A percentile compares a stretch with the other conserved stretches of the same genome.
These are phyloP conservation scores for Muricea muricata DNA, from an alignment of 92 coral and sea anemone species.

Conservation along the genomic window DNA sequence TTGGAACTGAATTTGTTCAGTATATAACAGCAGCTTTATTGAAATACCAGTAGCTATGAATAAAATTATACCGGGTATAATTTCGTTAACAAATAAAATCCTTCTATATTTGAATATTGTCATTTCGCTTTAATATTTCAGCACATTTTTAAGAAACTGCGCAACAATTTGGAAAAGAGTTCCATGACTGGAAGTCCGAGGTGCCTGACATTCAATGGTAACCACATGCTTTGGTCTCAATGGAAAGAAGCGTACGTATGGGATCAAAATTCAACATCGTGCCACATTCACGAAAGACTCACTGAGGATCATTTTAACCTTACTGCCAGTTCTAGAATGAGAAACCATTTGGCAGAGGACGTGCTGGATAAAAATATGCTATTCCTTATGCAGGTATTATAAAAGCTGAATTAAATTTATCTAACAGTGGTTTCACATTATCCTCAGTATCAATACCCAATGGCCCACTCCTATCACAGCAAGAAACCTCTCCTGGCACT, in stretches of 20 bases:
- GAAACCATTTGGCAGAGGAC: constrained; percentile 67
- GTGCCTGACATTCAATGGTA: constrained; percentile 48
- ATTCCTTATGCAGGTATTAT: constrained; percentile 42
- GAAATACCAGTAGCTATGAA: no score
- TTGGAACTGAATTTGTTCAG: no score
- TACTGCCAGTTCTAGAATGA: constrained; percentile 58
- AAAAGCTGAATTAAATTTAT: no score
- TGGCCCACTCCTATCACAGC: constrained; percentile 2
- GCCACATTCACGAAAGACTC: constrained; percentile 59
- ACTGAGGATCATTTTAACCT: constrained; percentile 62
- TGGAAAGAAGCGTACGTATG: constrained; percentile 55
- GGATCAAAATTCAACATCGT: constrained; percentile 52
- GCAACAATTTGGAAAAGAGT: constrained; percentile 65
- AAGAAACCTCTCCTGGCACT: no score
- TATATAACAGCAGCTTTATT: no score
- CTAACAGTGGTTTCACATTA: no score
- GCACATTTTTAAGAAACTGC: constrained; percentile 70
- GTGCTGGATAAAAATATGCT: constrained; percentile 66
- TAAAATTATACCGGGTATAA: no score
- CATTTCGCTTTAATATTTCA: background rate
- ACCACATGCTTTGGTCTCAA: constrained; percentile 60
- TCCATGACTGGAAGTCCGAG: constrained; percentile 38
- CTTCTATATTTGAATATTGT: background rate
- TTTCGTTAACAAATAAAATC: no score
- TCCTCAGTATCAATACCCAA: background rate